phyloP scores from a whole-genome alignment of 37 sponge, comb jelly and placozoan genomes.

The Halichondria panicea region DNA sequence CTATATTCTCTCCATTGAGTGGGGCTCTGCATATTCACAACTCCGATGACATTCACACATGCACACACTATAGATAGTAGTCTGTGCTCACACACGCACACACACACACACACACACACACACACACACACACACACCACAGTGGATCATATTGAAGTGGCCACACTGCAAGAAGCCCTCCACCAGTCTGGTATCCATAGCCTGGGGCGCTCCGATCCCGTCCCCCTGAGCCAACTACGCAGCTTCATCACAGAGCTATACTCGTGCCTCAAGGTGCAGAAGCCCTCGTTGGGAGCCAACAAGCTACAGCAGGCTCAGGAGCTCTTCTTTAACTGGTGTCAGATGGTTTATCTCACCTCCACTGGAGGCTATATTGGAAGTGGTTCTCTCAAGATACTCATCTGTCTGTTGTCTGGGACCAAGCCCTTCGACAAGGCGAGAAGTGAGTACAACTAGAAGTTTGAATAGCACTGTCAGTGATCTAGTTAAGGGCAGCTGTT shows the following conservation, averaged over 20 bases:
- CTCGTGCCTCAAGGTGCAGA: background rate
- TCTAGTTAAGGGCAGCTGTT: no score
- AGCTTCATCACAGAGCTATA: constrained; percentile 29
- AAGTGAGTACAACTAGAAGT: no score
- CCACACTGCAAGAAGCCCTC: constrained; percentile 17
- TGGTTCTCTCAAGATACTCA: constrained; percentile 38
- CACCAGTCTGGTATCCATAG: constrained; percentile 27
- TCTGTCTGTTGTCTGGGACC: constrained; percentile 33
- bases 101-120: constrained; percentile 29
- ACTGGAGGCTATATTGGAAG: constrained; percentile 3
- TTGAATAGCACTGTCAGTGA: no score
- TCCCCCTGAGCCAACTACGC: constrained; percentile 24
- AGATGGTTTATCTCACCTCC: constrained; percentile 20
- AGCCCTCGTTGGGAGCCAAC: background rate
- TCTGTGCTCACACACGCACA: constrained; percentile 37
- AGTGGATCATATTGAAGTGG: constrained; percentile 19
- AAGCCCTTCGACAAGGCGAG: constrained; percentile 43
- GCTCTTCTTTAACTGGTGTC: constrained; percentile 36
- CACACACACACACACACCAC: constrained; percentile 33
- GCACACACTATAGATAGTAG: background rate
- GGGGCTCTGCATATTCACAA: background rate
- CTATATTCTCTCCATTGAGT: no score
- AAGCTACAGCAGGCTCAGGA: constrained; percentile 46
- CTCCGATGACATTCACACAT: background rate
- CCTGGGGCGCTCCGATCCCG: background rate